Conservation (phyloP, 2,888 invertebrate genomes). For the Drosophila engyochracea region DNA sequence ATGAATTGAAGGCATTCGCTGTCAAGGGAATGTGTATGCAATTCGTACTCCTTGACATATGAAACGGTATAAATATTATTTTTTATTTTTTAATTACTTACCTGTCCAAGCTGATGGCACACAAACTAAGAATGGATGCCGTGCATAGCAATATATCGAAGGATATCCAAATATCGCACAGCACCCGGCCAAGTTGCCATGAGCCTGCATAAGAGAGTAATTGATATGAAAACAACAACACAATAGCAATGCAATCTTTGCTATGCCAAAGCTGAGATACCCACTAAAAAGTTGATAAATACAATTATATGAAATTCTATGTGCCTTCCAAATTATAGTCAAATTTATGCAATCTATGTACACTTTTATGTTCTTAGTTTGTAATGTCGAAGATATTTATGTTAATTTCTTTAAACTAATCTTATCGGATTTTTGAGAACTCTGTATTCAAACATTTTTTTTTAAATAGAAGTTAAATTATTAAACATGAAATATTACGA, state of each 20-base stretch:
- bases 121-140: conserved; percentile 75
- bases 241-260: neutral
- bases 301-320: neutral
- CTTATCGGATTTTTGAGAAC: neutral
- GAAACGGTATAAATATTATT: neutral
- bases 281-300: neutral
- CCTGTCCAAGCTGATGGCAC: conserved; percentile 68
- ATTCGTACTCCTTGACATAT: neutral
- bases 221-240: conserved; percentile 12
- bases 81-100: conserved; percentile 35
- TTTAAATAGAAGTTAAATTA: neutral
- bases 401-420: neutral
- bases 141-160: conserved; percentile 92
- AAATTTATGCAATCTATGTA: neutral
- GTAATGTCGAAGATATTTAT: neutral
- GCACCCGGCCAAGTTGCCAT: conserved; percentile 96
- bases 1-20: neutral
- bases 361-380: too few relatives aligned
- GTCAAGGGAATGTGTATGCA: neutral
- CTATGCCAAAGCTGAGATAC: neutral
- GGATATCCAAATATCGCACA: conserved; percentile 97
- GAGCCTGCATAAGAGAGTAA: conserved; percentile 86
- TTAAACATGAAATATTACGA: neutral
- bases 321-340: neutral
- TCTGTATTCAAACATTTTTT: neutral